Evolutionary conservation across 2,113 vertebrate species (phyloP).

Genomic region (Trematomus loennbergii): DNA sequence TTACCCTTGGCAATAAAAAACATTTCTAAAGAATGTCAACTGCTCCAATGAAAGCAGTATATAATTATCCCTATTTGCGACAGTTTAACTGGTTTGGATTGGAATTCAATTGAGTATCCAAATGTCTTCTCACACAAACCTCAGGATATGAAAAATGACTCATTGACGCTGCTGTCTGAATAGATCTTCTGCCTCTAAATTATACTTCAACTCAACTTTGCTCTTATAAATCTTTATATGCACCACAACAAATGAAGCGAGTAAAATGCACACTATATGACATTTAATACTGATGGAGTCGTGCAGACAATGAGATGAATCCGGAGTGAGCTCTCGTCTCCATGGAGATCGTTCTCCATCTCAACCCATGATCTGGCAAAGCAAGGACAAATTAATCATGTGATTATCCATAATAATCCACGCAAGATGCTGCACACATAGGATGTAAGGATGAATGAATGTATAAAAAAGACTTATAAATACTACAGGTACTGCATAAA

Average conservation of each 20-base stretch:
- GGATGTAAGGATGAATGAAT: neutral
- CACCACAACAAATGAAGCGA: slow-evolving; percentile 1
- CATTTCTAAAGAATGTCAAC: neutral
- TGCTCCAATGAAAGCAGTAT: neutral
- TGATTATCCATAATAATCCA: neutral
- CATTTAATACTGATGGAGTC: slow-evolving; percentile 62
- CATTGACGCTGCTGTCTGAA: neutral
- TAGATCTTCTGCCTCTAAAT: neutral
- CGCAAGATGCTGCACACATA: neutral
- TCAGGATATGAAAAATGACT: neutral
- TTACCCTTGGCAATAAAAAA: neutral
- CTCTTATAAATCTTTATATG: neutral
- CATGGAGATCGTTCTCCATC: slow-evolving; percentile 40
- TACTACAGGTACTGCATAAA: neutral
- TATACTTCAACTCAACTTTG: neutral
- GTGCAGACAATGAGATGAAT: slow-evolving; percentile 26
- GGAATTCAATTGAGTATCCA: neutral
- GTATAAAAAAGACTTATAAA: neutral
- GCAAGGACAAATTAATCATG: slow-evolving; percentile 42
- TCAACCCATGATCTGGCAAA: slow-evolving; percentile 78
- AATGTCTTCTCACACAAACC: too few species aligned
- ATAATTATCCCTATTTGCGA: neutral
- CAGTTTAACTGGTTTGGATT: neutral
- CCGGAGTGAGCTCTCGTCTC: slow-evolving; percentile 32
- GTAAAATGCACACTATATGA: neutral